A percentile compares a stretch with the other conserved stretches of the same genome.
phyloP scores from a whole-genome alignment of 2,113 vertebrate genomes.

The Prietella phreatophila region DNA sequence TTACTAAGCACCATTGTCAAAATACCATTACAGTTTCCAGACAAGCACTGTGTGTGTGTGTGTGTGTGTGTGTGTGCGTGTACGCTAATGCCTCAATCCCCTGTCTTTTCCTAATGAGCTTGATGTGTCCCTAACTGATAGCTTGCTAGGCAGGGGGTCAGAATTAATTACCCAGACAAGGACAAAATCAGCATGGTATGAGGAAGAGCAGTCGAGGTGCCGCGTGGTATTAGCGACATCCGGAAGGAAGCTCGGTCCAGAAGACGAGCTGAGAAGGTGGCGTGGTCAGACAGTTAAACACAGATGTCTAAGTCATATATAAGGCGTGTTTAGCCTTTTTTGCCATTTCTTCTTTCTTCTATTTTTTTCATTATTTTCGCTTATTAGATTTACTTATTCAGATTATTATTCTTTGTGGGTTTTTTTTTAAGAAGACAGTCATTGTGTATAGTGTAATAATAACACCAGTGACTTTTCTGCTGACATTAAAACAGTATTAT shows the following conservation, averaged over 20 bases:
- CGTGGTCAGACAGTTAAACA: conserved; percentile 8
- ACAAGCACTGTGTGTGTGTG: not conserved
- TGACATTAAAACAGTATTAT: not conserved
- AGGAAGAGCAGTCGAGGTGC: not conserved
- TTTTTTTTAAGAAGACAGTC: no score
- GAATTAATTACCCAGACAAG: conserved; percentile 45
- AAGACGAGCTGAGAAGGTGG: not conserved
- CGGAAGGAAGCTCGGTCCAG: not conserved
- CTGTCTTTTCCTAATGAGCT: conserved; percentile 34
- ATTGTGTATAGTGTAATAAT: not conserved
- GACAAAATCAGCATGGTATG: not conserved
- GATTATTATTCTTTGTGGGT: not conserved
- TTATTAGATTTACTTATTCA: not conserved
- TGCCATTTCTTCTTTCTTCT: no score
- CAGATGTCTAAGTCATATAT: no score
- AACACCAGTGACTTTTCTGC: not conserved
- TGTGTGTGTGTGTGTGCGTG: not conserved
- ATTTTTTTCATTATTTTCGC: no score
- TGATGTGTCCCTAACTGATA: conserved; percentile 33
- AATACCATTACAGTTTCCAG: not conserved
- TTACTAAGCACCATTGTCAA: not conserved
- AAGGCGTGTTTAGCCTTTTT: not conserved
- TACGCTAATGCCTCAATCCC: not conserved
- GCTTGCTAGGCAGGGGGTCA: conserved; percentile 32
- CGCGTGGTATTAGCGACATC: not conserved